Base-by-base conservation (phyloP, 2,797 vertebrate genomes). In the Phrynocephalus forsythii region DNA sequence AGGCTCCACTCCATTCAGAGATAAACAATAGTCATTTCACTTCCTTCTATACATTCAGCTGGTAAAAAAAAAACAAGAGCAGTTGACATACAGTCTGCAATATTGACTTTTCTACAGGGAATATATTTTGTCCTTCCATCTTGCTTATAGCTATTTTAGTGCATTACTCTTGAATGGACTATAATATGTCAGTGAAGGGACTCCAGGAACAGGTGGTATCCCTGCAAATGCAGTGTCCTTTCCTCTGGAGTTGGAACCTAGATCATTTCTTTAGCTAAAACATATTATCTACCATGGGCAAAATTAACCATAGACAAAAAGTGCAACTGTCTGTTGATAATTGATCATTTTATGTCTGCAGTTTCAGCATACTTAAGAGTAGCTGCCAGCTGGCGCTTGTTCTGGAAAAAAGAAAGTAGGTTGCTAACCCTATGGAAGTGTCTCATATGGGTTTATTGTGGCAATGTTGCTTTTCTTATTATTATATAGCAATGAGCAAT, bases 321-420 rank as follows among this genome's bases (percentile, higher is more conserved):
- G 67, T 84, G 85, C 90, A 95, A 89, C 84, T 92, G 77, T 95
- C 92, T 96, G 93, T 96, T 96, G 92, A 95, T 96, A 96, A 96
- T 93, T 82, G 67, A 95, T 95, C 85, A 93, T 94, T 94, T 91
- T 87, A 94, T 92, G 94, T 92, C 88, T 89, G 75, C 72, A 82
- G 71, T 96, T 95, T 95, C 93, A 95, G 92, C 93, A 94, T 95
- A 94, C 93, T 96, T 95, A 88, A 92, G 91, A 94, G 93, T 93
- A 79, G 15, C 93, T 95, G 94, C 89, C 86, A 79, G 15, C 93
- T 95, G 94, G 90, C 86, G 91, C 87, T 95, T 93, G 92, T 90
- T 93, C 92, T 92, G 90, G 82, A 63, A 81, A 92, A 91, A 95
- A 94, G 86, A 75, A 68, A 87, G 78, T 88, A 90, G 73, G 8